These are phyloP conservation scores for Xenopus petersii DNA, from an alignment of 2,797 vertebrate genomes.

Conservation along the genomic window DNA sequence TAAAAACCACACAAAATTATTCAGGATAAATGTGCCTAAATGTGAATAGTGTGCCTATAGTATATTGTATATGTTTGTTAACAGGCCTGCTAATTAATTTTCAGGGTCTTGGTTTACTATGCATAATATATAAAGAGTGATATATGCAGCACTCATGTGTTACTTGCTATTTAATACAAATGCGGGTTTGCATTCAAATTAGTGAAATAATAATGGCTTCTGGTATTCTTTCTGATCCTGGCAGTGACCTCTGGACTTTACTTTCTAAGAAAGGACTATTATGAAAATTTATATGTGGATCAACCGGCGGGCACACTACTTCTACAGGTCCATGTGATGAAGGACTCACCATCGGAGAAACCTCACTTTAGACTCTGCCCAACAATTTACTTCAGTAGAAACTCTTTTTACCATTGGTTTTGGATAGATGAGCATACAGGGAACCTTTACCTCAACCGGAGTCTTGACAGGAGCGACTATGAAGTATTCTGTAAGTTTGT, in stretches of 20 bases:
- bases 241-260: conserved; percentile 82
- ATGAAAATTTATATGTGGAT: conserved; percentile 83
- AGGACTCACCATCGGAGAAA: conserved; percentile 66
- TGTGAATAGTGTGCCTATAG: too few species aligned
- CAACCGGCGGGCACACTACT: conserved; percentile 75
- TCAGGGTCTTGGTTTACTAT: too few species aligned
- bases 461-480: conserved; percentile 81
- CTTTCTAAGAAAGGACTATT: conserved; percentile 84
- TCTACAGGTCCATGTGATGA: conserved; percentile 83
- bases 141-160: too few species aligned
- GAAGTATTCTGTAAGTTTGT: conserved; percentile 75
- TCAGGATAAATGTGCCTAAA: too few species aligned
- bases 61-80: too few species aligned
- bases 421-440: conserved; percentile 75
- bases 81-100: too few species aligned
- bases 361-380: conserved; percentile 78
- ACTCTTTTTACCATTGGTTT: conserved; percentile 74
- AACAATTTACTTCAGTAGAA: conserved; percentile 48
- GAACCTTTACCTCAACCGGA: conserved; percentile 84
- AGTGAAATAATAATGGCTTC: not conserved
- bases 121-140: too few species aligned
- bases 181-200: too few species aligned
- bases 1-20: too few species aligned
- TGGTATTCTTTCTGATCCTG: conserved; percentile 34
- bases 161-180: too few species aligned